Evolutionary conservation across 2,888 invertebrate species (phyloP), one percentile per base, ranked within the genome.

Genomic region (Apamea monoglypha): DNA sequence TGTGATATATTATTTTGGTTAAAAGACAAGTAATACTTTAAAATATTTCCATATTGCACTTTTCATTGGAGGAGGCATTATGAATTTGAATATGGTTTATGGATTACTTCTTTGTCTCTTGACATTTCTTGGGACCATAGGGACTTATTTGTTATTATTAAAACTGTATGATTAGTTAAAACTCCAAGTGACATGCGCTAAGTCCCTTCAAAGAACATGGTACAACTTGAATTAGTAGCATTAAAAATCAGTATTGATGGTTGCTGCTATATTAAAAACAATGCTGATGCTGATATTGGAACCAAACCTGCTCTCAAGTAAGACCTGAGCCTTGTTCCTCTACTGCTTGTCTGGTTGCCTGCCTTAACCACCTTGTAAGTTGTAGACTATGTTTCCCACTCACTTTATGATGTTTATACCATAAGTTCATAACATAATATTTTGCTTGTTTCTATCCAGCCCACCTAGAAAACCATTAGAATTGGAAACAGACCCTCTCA

Each of bases 401-500:
- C 16, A 32, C 16, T 56, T 76, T 16, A 36, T 14, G 6, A n/a
- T 40, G n/a, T 66, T 32, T 47, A 10, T 56, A 18, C 21, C 14
- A 32, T 14, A 25, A 76, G 29, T 29, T 40, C 7, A 18, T 63
- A 32, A 44, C 18, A 18, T 72, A 61, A 18, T 70, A 61, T 83
- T 67, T 78, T 36, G 3, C 77, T 68, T 80, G 2, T 80, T 67
- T 80, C 53, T 76, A 91, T 91, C 53, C 86, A 95, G 95, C 88
- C 81, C 90, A 61, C 85, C 87, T n/a, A 91, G 86, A 80, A 94
- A 93, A 80, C 88, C 88, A 25, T 66, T 92, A 59, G 97, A 97
- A 88, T 91, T 96, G 53, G 99, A 99, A 95, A 98, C 97, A 14
- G 98, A 99, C 95, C 97, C 98, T 29, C 96, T 92, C 7, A 94